Conservation (phyloP, 2,113 vertebrate genomes). For the Bombycilla garrulus region DNA sequence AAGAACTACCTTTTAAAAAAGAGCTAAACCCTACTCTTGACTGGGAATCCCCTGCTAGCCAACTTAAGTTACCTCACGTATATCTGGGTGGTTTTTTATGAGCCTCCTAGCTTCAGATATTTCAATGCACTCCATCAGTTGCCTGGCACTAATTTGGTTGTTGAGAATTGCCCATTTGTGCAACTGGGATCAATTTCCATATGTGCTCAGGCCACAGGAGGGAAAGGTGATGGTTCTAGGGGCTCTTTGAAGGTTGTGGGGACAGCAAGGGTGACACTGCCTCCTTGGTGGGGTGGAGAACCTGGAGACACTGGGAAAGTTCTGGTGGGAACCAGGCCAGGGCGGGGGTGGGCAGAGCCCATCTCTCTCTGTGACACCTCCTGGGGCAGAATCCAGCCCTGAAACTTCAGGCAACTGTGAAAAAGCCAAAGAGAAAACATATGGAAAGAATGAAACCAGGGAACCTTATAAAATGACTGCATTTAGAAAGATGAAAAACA, state of each 20-base stretch:
- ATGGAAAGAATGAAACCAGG: slow-evolving; percentile 41
- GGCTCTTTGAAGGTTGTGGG: neutral
- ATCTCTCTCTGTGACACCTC: neutral
- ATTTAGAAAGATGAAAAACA: slow-evolving; percentile 19
- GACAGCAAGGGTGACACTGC: neutral
- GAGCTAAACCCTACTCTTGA: neutral
- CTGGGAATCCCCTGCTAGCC: neutral
- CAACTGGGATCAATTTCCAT: rapidly evolving
- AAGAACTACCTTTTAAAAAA: neutral
- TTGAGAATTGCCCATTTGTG: neutral
- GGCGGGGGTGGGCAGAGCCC: neutral
- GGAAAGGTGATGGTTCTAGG: neutral
- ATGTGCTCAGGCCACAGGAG: neutral
- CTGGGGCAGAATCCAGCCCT: neutral
- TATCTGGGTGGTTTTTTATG: neutral
- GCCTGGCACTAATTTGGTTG: neutral
- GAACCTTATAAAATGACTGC: neutral
- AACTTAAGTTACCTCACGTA: neutral
- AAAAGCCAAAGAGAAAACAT: slow-evolving; percentile 22
- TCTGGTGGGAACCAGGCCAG: neutral
- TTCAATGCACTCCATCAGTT: neutral
- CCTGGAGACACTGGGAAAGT: neutral
- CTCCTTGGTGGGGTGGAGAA: neutral
- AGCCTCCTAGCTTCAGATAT: neutral
- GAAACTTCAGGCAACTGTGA: neutral